Evolutionary conservation across 2,888 invertebrate genomes (phyloP).

Genomic region (Drosophila subquinaria): DNA sequence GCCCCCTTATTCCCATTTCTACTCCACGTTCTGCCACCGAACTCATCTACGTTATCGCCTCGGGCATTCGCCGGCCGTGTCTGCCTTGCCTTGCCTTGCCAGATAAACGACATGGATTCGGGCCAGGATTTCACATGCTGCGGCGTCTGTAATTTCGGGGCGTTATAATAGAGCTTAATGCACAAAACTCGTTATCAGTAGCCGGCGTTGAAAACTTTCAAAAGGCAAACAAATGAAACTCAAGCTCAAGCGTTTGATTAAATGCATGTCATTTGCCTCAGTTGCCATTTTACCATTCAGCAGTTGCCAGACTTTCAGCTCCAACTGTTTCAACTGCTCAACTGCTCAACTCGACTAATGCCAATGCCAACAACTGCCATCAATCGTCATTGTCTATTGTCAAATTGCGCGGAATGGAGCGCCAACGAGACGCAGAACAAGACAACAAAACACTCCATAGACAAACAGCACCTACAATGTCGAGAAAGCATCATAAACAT

Average conservation of each 20-base stretch:
- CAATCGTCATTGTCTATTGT: constrained; percentile 75
- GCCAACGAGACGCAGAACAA: constrained; percentile 37
- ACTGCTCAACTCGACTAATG: constrained; percentile 1
- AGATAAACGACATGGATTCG: constrained; percentile 79
- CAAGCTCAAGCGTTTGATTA: constrained; percentile 66
- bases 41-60: constrained; percentile 22
- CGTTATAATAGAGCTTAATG: constrained; percentile 79
- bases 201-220: constrained; percentile 70
- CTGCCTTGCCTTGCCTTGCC: constrained; percentile 34
- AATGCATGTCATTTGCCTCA: constrained; percentile 72
- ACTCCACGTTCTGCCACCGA: not conserved
- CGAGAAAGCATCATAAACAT: constrained; percentile 25
- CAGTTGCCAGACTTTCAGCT: constrained; percentile 15
- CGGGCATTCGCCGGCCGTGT: constrained; percentile 24
- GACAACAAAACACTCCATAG: constrained; percentile 39
- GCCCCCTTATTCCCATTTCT: not conserved
- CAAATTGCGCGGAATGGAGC: constrained; percentile 71
- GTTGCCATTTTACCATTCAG: constrained; percentile 6
- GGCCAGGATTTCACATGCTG: constrained; percentile 51
- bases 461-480: constrained; percentile 51
- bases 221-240: constrained; percentile 68
- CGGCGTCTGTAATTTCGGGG: constrained; percentile 61
- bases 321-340: not conserved
- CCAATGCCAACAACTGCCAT: constrained; percentile 41
- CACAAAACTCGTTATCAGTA: constrained; percentile 78